phyloP scores from a whole-genome alignment of 2,888 invertebrate species.

The Diogma glabrata region DNA sequence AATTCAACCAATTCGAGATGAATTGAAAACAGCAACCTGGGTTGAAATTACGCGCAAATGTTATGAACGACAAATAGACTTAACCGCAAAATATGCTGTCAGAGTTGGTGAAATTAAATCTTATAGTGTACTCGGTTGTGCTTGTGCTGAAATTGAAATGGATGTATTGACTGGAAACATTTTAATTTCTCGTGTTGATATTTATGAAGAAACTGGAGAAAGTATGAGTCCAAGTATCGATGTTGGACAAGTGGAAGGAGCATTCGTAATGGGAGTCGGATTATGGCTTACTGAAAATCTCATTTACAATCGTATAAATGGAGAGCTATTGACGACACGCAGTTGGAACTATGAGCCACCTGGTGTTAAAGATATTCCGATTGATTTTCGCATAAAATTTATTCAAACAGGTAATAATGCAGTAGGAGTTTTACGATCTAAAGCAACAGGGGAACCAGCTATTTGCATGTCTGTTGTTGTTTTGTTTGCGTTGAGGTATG shows the following conservation, averaged over 20 bases:
- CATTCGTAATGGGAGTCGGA: slow-evolving; percentile 59
- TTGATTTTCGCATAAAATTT: slow-evolving; percentile 55
- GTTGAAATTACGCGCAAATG: slow-evolving; percentile 23
- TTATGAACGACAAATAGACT: slow-evolving; percentile 23
- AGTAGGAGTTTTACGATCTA: slow-evolving; percentile 41
- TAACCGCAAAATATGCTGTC: slow-evolving; percentile 26
- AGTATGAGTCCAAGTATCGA: slow-evolving; percentile 56
- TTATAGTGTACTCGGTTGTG: slow-evolving; percentile 50
- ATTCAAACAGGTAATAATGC: slow-evolving; percentile 52
- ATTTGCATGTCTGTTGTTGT: slow-evolving; percentile 38
- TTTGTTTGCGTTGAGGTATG: slow-evolving; percentile 48
- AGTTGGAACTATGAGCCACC: slow-evolving; percentile 68
- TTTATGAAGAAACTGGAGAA: slow-evolving; percentile 54
- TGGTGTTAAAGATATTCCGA: slow-evolving; percentile 56
- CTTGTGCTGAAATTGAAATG: slow-evolving; percentile 52
- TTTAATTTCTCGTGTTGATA: slow-evolving; percentile 44
- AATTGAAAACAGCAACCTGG: slow-evolving; percentile 31
- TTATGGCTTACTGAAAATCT: slow-evolving; percentile 52
- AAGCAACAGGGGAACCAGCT: slow-evolving; percentile 45
- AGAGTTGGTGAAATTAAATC: slow-evolving; percentile 32
- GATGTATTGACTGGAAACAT: slow-evolving; percentile 60
- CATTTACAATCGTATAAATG: slow-evolving; percentile 30
- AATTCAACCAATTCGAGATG: slow-evolving; percentile 38
- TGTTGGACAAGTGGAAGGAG: slow-evolving; percentile 64
- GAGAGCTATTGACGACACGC: slow-evolving; percentile 50